A percentile compares a stretch with the other conserved stretches of the same genome.
These are phyloP conservation scores for Tribolium madens DNA, from an alignment of 1,140 invertebrate genomes.

Conservation along the genomic window DNA sequence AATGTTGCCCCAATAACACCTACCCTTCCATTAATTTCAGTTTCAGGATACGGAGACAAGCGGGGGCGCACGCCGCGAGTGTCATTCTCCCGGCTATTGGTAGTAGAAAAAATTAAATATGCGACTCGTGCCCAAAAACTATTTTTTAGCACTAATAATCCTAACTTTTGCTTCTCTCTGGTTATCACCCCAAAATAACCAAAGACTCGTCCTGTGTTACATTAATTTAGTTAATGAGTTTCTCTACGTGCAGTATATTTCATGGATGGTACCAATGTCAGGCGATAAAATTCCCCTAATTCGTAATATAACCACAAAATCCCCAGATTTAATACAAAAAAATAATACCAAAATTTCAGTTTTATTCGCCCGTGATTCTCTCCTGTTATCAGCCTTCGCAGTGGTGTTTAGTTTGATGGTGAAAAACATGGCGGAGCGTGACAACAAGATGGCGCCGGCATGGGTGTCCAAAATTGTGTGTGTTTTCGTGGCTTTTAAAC, in stretches of 20 bases:
- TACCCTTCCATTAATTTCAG: slow-evolving; percentile 66
- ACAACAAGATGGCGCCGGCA: slow-evolving; percentile 50
- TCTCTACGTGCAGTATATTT: slow-evolving; percentile 64
- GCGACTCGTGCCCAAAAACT: slow-evolving; percentile 29
- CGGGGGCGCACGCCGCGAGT: slow-evolving; percentile 61
- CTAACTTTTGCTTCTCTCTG: slow-evolving; percentile 67
- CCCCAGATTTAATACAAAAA: neutral
- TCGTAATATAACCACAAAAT: slow-evolving; percentile 1
- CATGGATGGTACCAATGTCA: slow-evolving; percentile 65
- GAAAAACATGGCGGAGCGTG: slow-evolving; percentile 52
- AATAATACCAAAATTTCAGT: slow-evolving; percentile 55
- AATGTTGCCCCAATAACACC: slow-evolving; percentile 66
- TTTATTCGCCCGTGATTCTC: slow-evolving; percentile 58
- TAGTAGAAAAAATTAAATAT: slow-evolving; percentile 54
- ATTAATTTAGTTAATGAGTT: slow-evolving; percentile 68
- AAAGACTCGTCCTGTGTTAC: slow-evolving; percentile 65
- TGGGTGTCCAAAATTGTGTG: slow-evolving; percentile 56
- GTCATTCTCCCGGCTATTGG: slow-evolving; percentile 68
- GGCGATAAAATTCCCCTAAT: slow-evolving; percentile 58
- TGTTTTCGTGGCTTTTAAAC: slow-evolving; percentile 51
- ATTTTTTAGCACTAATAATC: slow-evolving; percentile 65
- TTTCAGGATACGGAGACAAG: slow-evolving; percentile 66
- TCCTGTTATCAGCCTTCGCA: slow-evolving; percentile 56
- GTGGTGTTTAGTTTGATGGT: slow-evolving; percentile 57
- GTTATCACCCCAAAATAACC: slow-evolving; percentile 65